phyloP scores from a whole-genome alignment of 2,797 vertebrate genomes.

The Peromyscus eremicus region DNA sequence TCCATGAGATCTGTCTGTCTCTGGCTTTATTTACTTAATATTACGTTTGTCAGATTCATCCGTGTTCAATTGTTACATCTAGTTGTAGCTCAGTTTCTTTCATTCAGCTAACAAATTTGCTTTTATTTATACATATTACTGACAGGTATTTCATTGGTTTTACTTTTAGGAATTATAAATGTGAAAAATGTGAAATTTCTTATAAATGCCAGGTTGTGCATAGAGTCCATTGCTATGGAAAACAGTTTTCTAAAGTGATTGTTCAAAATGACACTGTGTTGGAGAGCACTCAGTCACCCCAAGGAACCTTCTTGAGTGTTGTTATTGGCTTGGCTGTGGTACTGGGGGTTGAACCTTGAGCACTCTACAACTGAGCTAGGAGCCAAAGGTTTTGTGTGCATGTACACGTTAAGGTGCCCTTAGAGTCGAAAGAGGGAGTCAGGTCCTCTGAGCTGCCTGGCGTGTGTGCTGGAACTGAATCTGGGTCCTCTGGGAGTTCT shows the following conservation, averaged over 20 bases:
- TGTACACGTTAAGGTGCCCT: background rate
- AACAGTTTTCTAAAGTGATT: background rate
- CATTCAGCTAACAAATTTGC: background rate
- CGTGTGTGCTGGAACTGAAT: background rate
- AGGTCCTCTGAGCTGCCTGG: background rate
- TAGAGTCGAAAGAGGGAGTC: background rate
- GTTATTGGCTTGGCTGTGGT: background rate
- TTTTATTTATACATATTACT: background rate
- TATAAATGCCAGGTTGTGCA: background rate
- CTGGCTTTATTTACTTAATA: background rate
- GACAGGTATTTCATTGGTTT: background rate
- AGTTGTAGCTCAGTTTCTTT: background rate
- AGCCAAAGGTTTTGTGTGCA: too few species aligned
- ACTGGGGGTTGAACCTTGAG: background rate
- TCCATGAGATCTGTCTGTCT: too few species aligned
- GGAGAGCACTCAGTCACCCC: background rate
- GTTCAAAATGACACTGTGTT: background rate
- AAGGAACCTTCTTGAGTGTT: background rate
- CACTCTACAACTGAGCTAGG: background rate
- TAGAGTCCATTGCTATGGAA: background rate
- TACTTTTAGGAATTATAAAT: background rate
- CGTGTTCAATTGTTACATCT: background rate
- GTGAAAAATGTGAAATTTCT: background rate
- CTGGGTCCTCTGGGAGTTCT: background rate
- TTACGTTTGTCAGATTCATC: background rate